Base-by-base conservation (phyloP, 2,113 vertebrate species). In the Upupa epops region DNA sequence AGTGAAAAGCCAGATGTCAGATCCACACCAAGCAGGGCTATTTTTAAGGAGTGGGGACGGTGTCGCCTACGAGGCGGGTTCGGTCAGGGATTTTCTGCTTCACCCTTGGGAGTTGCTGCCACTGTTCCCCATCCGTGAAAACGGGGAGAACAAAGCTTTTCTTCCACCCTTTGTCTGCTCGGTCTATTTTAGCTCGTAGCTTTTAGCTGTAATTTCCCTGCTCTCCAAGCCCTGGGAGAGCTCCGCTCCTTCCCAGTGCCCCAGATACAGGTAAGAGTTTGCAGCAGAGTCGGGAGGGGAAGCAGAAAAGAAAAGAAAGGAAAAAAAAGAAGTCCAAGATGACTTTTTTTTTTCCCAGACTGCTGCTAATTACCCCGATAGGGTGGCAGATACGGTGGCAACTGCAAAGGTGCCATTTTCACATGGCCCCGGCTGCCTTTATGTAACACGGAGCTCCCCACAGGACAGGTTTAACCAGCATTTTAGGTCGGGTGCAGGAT, bases 401-500 rank as follows among this genome's bases (percentile, higher is more conserved):
- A 46, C 72, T 69, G 70, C 42, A 24, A 73, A 88, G 79, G 92
- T 89, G 94, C 80, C 94, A 16, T 94, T 90, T 96, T 94, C 90
- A 86, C 90, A 49, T 78, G 91, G 92, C 77, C 83, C 56, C 63
- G 6, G 66, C 89, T 65, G 80, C n/a, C 80, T 88, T 95, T 94
- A 88, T 90, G 90, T 95, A 93, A 95, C 1, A 3, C 6, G 4
- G 80, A 78, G 83, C 92, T 93, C 83, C 90, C 77, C 20, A 45
- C 92, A 65, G 94, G 96, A 95, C 96, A 92, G 93, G 96, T 95
- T 95, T 95, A 91, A 95, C 94, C 92, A 94, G 88, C 94, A 68
- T 83, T 88, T 94, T 86, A 45, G 75, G 89, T 66, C 78, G 63
- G 90, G 86, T 88, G 96, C 88, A 89, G 90, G 45, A 82, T 86